These are phyloP conservation scores for Mesembrinibis cayennensis DNA, from an alignment of 2,113 vertebrate genomes.

Conservation along the genomic window DNA sequence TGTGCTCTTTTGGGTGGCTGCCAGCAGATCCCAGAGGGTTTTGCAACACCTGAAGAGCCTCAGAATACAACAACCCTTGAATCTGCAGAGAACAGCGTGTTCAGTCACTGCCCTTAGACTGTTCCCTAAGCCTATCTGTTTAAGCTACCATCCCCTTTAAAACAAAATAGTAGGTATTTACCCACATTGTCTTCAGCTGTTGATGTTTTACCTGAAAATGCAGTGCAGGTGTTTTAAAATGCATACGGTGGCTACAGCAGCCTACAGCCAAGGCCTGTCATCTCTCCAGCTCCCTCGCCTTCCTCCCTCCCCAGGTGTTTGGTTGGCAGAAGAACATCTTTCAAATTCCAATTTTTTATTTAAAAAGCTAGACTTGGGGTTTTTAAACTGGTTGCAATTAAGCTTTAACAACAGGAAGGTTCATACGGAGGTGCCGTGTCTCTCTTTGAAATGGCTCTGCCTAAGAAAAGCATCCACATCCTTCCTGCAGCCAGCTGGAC, in stretches of 20 bases:
- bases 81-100: not conserved
- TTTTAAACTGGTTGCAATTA: not conserved
- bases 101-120: not conserved
- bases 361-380: fast-evolving
- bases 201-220: not conserved
- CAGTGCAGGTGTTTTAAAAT: not conserved
- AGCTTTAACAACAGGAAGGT: not conserved
- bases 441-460: not conserved
- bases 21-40: not conserved
- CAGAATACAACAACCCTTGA: not conserved
- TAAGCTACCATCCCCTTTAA: not conserved
- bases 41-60: not conserved
- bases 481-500: not conserved
- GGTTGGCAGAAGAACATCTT: not conserved
- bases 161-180: not conserved
- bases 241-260: not conserved
- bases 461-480: not conserved
- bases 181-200: not conserved
- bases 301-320: not conserved
- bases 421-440: fast-evolving
- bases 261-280: not conserved
- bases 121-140: not conserved
- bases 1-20: not conserved
- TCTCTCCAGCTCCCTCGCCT: not conserved
- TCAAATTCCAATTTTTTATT: not conserved